Evolutionary conservation across 2,888 invertebrate genomes (phyloP), one percentile per base, ranked within the genome.

Genomic region (Chymomyza amoena): DNA sequence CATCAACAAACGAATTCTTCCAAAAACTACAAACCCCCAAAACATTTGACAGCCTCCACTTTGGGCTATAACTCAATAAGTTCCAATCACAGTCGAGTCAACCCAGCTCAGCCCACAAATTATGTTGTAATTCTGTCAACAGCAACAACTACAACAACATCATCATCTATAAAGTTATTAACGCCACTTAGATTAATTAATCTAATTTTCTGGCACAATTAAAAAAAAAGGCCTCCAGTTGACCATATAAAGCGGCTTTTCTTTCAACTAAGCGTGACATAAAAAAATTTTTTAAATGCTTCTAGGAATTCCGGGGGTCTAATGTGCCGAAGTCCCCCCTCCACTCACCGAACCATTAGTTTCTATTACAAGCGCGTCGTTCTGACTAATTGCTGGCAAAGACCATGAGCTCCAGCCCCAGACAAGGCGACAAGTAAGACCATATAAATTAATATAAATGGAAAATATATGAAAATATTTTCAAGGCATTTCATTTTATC

Each of bases 151-250:
- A 66, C 67, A 72, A 62, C 32, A 32, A 3, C 32, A 32, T 32
- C 39, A 39, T 45, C 39, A 45, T 45, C 39, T 45, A 84, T 82
- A 70, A 76, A 78, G 84, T 77, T 74, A 84, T 81, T 79, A 82
- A 72, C 70, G 68, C 56, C 64, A 67, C 66, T 79, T 70, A 71
- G 69, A 76, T 70, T 75, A 80, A 82, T 84, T 73, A 76, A 84
- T 79, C 69, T 76, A 72, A 80, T 82, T 78, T 75, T 77, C 74
- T 75, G 68, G 74, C 63, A 70, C 75, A 74, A 68, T 75, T 64
- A 59, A 72, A n/a, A 15, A 60, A n/a, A 60, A 6, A 9, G 6
- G 39, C 32, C 16, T 9, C 2, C 6, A 18, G n/a, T 61, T 64
- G 64, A n/a, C 45, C 15, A 32, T 32, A 10, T 3, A 1, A 1